A percentile compares a stretch with the other conserved stretches of the same genome.
Conservation (phyloP, 2,113 vertebrate species). For the Hippopotamus amphibius region DNA sequence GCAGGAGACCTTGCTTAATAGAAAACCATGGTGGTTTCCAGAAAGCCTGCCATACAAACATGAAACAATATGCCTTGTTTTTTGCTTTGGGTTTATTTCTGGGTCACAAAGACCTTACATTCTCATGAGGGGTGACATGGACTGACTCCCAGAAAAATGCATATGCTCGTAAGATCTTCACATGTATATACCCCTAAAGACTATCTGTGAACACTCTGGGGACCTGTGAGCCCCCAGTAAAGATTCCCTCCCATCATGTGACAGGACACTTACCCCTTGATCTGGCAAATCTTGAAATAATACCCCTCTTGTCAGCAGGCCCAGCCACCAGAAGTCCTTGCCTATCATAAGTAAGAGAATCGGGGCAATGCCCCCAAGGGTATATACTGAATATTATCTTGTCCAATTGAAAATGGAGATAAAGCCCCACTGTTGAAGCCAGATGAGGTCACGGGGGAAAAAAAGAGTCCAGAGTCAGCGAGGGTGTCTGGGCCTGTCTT, state of each 20-base stretch:
- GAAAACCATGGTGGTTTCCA: neutral
- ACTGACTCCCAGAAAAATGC: neutral
- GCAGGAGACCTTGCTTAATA: neutral
- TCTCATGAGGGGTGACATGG: neutral
- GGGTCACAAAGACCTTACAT: neutral
- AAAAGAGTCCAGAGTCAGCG: too few relatives aligned
- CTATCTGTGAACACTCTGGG: neutral
- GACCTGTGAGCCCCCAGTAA: too few relatives aligned
- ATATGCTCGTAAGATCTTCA: accelerated
- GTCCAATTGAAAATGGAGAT: neutral
- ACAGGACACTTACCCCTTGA: too few relatives aligned
- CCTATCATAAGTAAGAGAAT: neutral
- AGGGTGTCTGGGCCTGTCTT: neutral
- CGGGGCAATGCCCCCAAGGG: neutral
- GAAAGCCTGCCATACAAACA: neutral
- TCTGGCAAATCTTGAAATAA: neutral
- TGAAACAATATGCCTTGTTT: accelerated
- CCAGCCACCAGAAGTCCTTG: neutral
- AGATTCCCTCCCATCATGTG: neutral
- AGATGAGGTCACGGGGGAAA: neutral
- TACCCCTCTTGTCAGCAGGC: too few relatives aligned
- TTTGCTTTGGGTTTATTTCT: neutral
- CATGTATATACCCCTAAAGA: accelerated
- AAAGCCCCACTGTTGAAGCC: neutral
- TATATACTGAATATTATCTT: too few relatives aligned